Base-by-base conservation (phyloP, 2,797 vertebrate species). In the Falco rusticolus region DNA sequence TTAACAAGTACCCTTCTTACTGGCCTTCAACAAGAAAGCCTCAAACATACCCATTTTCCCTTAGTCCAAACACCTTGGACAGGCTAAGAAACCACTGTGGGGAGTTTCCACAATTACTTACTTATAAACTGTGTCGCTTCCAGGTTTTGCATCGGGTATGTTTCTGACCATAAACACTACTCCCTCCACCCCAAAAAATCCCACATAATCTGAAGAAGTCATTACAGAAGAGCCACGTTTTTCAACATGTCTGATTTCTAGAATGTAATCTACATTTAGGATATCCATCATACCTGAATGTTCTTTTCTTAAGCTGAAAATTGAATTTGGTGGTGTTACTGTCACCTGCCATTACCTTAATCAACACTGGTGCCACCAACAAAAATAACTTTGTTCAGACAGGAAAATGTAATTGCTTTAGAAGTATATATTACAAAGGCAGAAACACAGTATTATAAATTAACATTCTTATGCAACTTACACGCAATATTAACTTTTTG, bases 171-270 rank as follows among this genome's bases (percentile, higher is more conserved):
- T 6, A 50, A 83, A 77, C 41, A 70, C 5, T 2, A 5, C 3
- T 2, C n/a, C 12, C 4, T 8, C 19, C 41, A 4, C 13, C 10
- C 13, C 1, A 9, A 8, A 41, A 82, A 12, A 0, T 41, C 3
- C 14, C 50, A 10, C 5, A 45, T 0, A 16, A 86, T 43, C 39
- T 51, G 37, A 74, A 59, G 17, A 29, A 72, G 16, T 66, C 10
- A 25, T 11, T 68, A 45, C 34, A 45, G 11, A 64, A 74, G 11
- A 79, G 39, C 24, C 9, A 29, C 18, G 4, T 37, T 71, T 77
- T 78, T 43, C n/a, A 78, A 43, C 8, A 48, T 11, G 5, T 6
- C 69, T 74, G 16, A 54, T 41, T 89, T 78, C 41, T 41, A 71
- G 24, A 76, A 76, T 10, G 25, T 21, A 92, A 78, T 11, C 3